Evolutionary conservation across 2,113 vertebrate species (phyloP), one percentile per base, ranked within the genome.

Genomic region (Trochalopteron elliotii): DNA sequence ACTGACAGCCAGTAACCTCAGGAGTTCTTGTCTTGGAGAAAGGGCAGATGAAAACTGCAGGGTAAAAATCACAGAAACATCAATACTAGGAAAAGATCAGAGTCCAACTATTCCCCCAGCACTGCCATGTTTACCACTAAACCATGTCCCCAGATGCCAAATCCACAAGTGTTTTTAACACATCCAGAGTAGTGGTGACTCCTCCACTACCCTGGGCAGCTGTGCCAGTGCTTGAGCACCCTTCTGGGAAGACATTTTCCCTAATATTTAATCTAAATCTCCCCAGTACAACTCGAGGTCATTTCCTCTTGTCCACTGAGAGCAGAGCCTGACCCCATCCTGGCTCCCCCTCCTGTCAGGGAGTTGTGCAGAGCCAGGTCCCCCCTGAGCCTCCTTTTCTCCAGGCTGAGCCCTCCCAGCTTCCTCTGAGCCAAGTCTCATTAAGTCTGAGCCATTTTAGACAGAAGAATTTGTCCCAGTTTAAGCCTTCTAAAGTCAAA

Each of bases 231-330:
- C 25, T 18, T 49, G 31, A 42, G 12, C 42, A 35, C 12, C 31
- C 31, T 20, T 35, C 27, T 6, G 12, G 22, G 12, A 56, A 42
- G 35, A 42, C 13, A 13, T 37, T 83, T 63, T 27, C 21, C n/a
- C n/a, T n/a, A n/a, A n/a, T n/a, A n/a, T n/a, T n/a, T n/a, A n/a
- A n/a, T n/a, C n/a, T n/a, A n/a, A n/a, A n/a, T n/a, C n/a, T 47
- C 30, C 6, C 12, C 18, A 53, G 25, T 23, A 13, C 10, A 37
- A 20, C 49, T 9, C 1, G 0, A 56, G 31, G 64, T 4, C 1
- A 0, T 49, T 69, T 49, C 22, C 35, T 27, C 35, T 50, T 27
- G 35, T 14, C 1, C 22, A 12, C 25, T 16, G 40, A 4, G 12
- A 76, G 24, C 45, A 53, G 55, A 56, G 49, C 27, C 49, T 10